Base-by-base conservation (phyloP, 2,888 invertebrate genomes). In the Cataglyphis livida region DNA sequence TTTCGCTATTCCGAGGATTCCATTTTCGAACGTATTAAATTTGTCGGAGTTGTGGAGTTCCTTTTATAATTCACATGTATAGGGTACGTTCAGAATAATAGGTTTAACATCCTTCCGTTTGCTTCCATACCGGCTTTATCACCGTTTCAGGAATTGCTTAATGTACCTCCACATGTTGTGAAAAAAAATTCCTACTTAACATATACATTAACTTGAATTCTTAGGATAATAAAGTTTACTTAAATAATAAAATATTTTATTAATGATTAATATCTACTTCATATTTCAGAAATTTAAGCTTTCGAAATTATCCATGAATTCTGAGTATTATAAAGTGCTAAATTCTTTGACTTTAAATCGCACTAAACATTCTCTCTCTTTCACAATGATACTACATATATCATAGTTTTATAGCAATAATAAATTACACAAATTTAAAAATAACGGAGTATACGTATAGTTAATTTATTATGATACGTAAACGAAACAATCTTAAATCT, bases 1-100 rank as follows among this genome's bases (percentile, higher is more conserved):
- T 71, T 73, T 79, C 12, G 12, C 44, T 32, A 70, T 21, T 21
- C 21, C 73, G 78, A 73, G 35, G 18, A 35, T 71, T 71, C 59
- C 35, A 15, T 44, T 57, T 79, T 79, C 32, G 21, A 48, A 41
- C 9, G 57, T 57, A 54, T 41, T 54, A 51, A 51, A 51, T 51
- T 35, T 66, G 18, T 41, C 57, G 15, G 54, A 73, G 59, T 59
- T 57, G 41, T 28, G 12, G 32, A 21, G 32, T 21, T 32, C 32
- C 59, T 78, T 57, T 70, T 78, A 70, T 79, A 59, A 79, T 73
- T 71, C 35, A 51, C n/a, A 71, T 71, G 21, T 35, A 21, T 35
- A 21, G 21, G 21, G 32, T 78, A 35, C 35, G 44, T 44, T 59
- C 78, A 44, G 21, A 32, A 59, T 73, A 25, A 79, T 79, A 35